These are phyloP conservation scores for Dendroctonus valens DNA, from an alignment of 1,140 invertebrate species.

Conservation along the genomic window DNA sequence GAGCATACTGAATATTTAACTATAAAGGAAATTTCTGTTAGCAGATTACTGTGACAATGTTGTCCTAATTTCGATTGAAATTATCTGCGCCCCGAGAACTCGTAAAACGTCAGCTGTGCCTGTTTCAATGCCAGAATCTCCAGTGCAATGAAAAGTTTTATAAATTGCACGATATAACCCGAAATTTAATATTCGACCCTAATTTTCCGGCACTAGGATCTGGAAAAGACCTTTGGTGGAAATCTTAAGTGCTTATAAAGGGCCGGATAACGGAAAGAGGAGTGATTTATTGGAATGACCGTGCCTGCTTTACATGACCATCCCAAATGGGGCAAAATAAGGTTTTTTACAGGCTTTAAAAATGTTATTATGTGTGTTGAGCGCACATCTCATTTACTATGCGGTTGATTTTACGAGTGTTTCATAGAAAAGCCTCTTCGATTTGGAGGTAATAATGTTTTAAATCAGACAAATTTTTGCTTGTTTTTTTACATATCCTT, in stretches of 20 bases:
- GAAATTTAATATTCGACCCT: slow-evolving; percentile 17
- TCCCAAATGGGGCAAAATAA: slow-evolving; percentile 2
- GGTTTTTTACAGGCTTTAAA: not conserved
- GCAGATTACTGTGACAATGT: no score
- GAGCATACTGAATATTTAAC: no score
- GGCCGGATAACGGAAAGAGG: slow-evolving; percentile 10
- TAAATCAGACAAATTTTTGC: no score
- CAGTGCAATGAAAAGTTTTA: slow-evolving; percentile 10
- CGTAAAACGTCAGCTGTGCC: slow-evolving; percentile 11
- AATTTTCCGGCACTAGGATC: slow-evolving; percentile 16
- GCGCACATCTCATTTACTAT: no score
- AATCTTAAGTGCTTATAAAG: slow-evolving; percentile 17
- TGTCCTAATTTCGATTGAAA: not conserved
- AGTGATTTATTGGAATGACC: slow-evolving; percentile 13
- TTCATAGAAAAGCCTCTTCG: no score
- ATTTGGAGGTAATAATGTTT: no score
- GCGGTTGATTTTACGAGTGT: no score
- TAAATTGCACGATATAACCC: slow-evolving; percentile 10
- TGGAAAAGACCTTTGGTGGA: slow-evolving; percentile 6
- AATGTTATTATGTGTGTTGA: no score
- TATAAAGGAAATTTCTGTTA: no score
- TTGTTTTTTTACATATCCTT: no score
- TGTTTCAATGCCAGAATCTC: slow-evolving; percentile 13
- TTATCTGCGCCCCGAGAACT: not conserved
- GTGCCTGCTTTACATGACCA: slow-evolving; percentile 8